Base-by-base conservation (phyloP, 2,797 vertebrate genomes). In the Calcarius lapponicus region DNA sequence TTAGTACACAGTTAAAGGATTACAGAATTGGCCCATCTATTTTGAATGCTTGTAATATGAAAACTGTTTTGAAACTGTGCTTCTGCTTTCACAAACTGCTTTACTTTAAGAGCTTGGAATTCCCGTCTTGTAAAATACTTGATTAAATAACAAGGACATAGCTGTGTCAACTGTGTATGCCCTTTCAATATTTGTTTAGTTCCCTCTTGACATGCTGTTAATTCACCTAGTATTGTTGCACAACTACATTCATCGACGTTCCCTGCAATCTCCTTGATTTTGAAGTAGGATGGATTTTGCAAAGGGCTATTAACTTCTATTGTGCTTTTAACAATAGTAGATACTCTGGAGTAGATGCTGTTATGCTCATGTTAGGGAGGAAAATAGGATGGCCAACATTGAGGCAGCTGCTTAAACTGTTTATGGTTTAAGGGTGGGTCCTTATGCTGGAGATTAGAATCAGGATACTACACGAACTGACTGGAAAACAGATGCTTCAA, bases 21-120 rank as follows among this genome's bases (percentile, higher is more conserved):
- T 75, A 66, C 47, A 45, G 43, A 70, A 40, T 21, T 34, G 11
- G 22, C 42, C 14, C 3, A 48, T 38, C 29, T 67, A 11, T 43
- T 92, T 58, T 36, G 24, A 69, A 38, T 22, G 38, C 1, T 66
- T 43, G 25, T 16, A 31, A 21, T 26, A 34, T 2, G 11, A 60
- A 54, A 57, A 60, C 4, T 4, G 5, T 48, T 51, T 58, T 1
- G 0, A 24, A 56, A 9, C 8, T 31, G 21, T 3, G 2, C 14
- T 65, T 65, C 64, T 38, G 32, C 36, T 80, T 73, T 70, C n/a
- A 42, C 56, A n/a, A 7, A 31, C 38, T 79, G 25, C 8, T 91
- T 70, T 75, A 10, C 43, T 66, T 86, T 29, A 36, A 40, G 8
- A 24, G 17, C 21, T 19, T 32, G 17, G 25, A 62, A 64, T 54